These are phyloP conservation scores for Melieria omissa DNA, from an alignment of 2,888 invertebrate genomes.

Conservation along the genomic window DNA sequence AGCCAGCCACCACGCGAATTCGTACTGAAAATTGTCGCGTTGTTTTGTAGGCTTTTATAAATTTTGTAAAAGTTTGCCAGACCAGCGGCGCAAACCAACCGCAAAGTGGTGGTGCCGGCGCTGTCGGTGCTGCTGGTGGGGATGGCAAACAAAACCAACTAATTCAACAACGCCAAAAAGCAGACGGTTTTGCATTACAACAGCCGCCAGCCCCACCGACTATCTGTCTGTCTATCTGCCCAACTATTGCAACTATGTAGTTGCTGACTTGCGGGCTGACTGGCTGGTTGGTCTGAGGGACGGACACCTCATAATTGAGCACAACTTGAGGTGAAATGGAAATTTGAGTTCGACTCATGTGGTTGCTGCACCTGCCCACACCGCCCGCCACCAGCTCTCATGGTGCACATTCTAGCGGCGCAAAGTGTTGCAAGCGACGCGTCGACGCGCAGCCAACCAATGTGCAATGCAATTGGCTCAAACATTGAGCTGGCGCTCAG, in stretches of 20 bases:
- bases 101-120: constrained; percentile 24
- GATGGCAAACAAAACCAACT: constrained; percentile 24
- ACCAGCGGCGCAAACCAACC: constrained; percentile 24
- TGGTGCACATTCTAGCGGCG: no score
- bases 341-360: constrained; percentile 47
- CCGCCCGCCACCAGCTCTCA: background rate
- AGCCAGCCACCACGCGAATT: constrained; percentile 49
- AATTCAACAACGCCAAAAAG: constrained; percentile 28
- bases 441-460: no score
- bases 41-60: constrained; percentile 53
- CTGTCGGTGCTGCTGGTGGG: constrained; percentile 42
- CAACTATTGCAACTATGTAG: constrained; percentile 1
- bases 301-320: constrained; percentile 28
- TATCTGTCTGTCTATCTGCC: constrained; percentile 7
- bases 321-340: constrained; percentile 44
- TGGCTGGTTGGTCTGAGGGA: background rate
- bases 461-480: no score
- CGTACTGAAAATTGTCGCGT: constrained; percentile 52
- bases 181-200: constrained; percentile 54
- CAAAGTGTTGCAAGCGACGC: no score
- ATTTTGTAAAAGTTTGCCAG: constrained; percentile 37
- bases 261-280: background rate
- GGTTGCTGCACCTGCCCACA: constrained; percentile 21
- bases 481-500: no score
- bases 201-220: background rate